A percentile compares a stretch with the other conserved stretches of the same genome.
These are phyloP conservation scores for Asobara japonica DNA, from an alignment of 1,140 invertebrate species.

Conservation along the genomic window DNA sequence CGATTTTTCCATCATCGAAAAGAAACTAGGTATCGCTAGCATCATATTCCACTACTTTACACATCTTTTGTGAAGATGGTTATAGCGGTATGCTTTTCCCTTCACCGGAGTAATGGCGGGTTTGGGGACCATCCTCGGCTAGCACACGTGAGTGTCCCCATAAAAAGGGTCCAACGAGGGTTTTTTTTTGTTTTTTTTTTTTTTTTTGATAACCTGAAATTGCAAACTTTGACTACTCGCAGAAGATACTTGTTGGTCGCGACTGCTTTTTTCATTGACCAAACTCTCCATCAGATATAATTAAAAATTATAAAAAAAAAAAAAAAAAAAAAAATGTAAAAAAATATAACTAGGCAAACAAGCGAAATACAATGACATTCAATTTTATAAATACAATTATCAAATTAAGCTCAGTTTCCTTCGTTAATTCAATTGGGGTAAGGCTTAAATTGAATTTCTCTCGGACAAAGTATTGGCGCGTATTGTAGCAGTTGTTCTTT, in stretches of 20 bases:
- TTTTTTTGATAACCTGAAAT: no score
- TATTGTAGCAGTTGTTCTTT: background rate
- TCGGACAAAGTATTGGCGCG: background rate
- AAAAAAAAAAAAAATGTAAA: no score
- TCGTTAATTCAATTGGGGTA: background rate
- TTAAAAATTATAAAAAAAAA: no score
- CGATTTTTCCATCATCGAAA: background rate
- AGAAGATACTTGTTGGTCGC: no score
- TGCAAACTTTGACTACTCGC: no score
- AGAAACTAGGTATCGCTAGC: background rate
- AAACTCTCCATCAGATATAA: no score
- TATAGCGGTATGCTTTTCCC: background rate
- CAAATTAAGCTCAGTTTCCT: background rate
- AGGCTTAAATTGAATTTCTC: constrained; percentile 22
- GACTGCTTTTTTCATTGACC: no score
- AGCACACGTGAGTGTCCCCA: no score
- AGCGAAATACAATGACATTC: background rate
- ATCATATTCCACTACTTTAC: background rate
- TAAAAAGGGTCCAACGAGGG: no score
- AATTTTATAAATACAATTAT: constrained; percentile 17
- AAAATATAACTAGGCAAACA: background rate
- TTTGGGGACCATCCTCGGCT: no score
- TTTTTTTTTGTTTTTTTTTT: no score
- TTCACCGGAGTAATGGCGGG: background rate
- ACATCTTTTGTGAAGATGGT: background rate